Base-by-base conservation (phyloP, 2,888 invertebrate genomes). In the Drosophila macrospina region DNA sequence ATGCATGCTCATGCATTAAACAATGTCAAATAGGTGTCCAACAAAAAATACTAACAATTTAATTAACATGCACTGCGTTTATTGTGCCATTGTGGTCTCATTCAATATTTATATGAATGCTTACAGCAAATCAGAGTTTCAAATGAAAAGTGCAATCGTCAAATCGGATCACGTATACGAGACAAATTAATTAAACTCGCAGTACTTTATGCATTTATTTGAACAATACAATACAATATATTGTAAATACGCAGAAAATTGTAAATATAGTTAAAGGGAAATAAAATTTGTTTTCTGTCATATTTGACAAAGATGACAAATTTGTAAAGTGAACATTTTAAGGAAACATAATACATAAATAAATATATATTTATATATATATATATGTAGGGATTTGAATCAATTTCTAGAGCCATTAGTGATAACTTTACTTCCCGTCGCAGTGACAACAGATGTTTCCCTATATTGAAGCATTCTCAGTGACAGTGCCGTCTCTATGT, bases 21-120 rank as follows among this genome's bases (percentile, higher is more conserved):
- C 5, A 34, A 41, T 30, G 20, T 59, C 15, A 55, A 28, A 47
- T 39, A 13, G 20, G n/a, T 36, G 24, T 20, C 10, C 37, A 30
- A 48, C 24, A 50, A 37, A 36, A 51, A 30, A 51, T 34, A n/a
- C 34, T 28, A 56, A 45, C 42, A 52, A 62, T 65, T 69, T 50
- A 63, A 78, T 76, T 74, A 63, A 69, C 59, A 52, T 26, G 37
- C 30, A 52, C 57, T 62, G 44, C 11, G 7, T 55, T 10, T 13
- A 16, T 20, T 20, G 20, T 20, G 11, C 7, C 7, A 51, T 44
- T 60, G 63, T 32, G 57, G 54, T 42, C 13, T 59, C 24, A 55
- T 59, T 62, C 36, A 64, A 39, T 39, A 52, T 55, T 63, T 36
- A 77, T 44, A 28, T 28, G 48, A 13, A 32, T 37, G 64, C 69